Conservation (phyloP, 2,113 vertebrate genomes). For the Xerus inauris region DNA sequence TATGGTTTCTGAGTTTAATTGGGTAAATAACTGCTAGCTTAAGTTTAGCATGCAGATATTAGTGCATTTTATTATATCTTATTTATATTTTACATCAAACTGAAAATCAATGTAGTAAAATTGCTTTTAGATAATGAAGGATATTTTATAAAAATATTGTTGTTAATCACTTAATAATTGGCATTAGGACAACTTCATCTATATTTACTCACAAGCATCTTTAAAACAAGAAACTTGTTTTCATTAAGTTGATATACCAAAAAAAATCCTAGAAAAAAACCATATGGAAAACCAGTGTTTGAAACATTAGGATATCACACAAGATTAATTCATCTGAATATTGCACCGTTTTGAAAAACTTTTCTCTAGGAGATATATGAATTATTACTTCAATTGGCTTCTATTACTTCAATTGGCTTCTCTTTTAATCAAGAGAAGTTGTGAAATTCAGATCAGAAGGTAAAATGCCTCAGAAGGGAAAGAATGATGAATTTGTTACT, state of each 20-base stretch:
- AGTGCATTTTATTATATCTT: background rate
- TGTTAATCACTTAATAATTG: background rate
- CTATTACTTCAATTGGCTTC: conserved; percentile 47
- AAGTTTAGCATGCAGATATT: background rate
- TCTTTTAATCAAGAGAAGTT: conserved; percentile 69
- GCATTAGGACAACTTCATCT: background rate
- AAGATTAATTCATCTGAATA: conserved; percentile 56
- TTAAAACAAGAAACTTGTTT: conserved; percentile 49
- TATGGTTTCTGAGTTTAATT: background rate
- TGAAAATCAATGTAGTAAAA: background rate
- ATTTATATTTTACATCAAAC: background rate
- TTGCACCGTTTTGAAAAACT: conserved; percentile 6
- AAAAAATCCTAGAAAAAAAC: conserved; percentile 46
- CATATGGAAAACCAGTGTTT: conserved; percentile 58
- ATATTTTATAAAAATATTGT: conserved; percentile 26
- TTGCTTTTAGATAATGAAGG: background rate
- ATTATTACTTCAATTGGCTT: conserved; percentile 53
- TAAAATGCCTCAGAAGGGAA: conserved; percentile 50
- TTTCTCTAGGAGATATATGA: conserved; percentile 54
- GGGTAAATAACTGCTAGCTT: background rate
- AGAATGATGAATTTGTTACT: conserved; percentile 17
- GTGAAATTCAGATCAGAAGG: conserved; percentile 60
- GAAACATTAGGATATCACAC: conserved; percentile 50
- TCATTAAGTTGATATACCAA: conserved; percentile 34
- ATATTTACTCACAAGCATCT: background rate